phyloP scores from a whole-genome alignment of 2,797 vertebrate genomes.

The Alectoris magna region DNA sequence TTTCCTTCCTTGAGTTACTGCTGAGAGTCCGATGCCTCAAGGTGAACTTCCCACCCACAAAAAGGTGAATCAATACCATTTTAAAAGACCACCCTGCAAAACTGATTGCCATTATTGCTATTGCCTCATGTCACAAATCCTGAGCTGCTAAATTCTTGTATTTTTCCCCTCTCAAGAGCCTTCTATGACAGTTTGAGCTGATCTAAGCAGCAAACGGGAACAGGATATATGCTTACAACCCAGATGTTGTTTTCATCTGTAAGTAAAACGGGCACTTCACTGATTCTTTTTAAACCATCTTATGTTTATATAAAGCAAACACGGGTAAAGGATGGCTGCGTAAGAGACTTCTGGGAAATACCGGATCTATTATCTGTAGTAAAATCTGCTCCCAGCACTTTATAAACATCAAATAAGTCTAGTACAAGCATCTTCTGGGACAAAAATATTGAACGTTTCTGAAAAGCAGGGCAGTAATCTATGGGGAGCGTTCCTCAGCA shows the following conservation, averaged over 20 bases:
- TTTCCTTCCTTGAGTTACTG: neutral
- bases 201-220: neutral
- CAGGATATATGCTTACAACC: neutral
- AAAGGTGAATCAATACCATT: neutral
- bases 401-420: neutral
- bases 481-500: neutral
- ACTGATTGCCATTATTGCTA: too few species aligned
- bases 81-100: neutral
- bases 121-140: neutral
- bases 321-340: neutral
- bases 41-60: neutral
- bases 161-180: neutral
- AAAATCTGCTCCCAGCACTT: neutral
- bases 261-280: neutral
- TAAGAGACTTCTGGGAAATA: neutral
- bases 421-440: neutral
- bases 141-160: neutral
- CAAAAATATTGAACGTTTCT: neutral
- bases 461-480: neutral
- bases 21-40: neutral
- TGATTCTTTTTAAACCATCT: neutral
- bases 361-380: neutral
- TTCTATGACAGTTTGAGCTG: neutral
- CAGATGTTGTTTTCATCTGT: neutral
- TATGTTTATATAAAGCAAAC: neutral